These are phyloP conservation scores for Tanytarsus gracilentus DNA, from an alignment of 2,888 invertebrate species.

Conservation along the genomic window DNA sequence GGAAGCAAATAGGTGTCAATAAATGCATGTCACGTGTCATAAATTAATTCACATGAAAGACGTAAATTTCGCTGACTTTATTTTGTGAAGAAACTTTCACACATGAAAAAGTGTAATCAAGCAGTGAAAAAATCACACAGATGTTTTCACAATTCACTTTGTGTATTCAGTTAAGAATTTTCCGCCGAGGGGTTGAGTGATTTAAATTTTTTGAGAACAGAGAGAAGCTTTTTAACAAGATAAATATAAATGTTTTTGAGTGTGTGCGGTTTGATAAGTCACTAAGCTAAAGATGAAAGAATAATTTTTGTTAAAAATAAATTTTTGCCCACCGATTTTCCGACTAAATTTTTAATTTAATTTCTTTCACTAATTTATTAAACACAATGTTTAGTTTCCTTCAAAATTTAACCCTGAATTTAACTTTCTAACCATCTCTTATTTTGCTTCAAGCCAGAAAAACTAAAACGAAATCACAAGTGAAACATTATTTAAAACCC, in stretches of 20 bases:
- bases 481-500: too few relatives aligned
- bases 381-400: too few relatives aligned
- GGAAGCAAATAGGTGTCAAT: not conserved
- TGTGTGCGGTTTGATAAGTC: not conserved
- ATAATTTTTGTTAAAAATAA: too few relatives aligned
- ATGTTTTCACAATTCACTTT: slow-evolving; percentile 19
- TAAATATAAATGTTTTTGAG: not conserved
- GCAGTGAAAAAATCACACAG: slow-evolving; percentile 15
- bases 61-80: not conserved
- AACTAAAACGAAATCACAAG: too few relatives aligned
- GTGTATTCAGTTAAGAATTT: slow-evolving; percentile 9
- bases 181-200: not conserved
- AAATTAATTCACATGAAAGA: not conserved
- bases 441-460: too few relatives aligned
- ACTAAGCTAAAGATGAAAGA: too few relatives aligned
- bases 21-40: not conserved
- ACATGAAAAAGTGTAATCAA: slow-evolving; percentile 11
- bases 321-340: too few relatives aligned
- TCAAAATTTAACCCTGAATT: too few relatives aligned
- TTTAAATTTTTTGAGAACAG: not conserved
- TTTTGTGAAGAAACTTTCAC: not conserved
- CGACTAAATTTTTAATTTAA: too few relatives aligned
- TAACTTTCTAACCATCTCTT: too few relatives aligned
- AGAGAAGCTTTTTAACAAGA: not conserved
- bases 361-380: too few relatives aligned